Conservation (phyloP, 2,113 vertebrate species). For the Labeo catla region DNA sequence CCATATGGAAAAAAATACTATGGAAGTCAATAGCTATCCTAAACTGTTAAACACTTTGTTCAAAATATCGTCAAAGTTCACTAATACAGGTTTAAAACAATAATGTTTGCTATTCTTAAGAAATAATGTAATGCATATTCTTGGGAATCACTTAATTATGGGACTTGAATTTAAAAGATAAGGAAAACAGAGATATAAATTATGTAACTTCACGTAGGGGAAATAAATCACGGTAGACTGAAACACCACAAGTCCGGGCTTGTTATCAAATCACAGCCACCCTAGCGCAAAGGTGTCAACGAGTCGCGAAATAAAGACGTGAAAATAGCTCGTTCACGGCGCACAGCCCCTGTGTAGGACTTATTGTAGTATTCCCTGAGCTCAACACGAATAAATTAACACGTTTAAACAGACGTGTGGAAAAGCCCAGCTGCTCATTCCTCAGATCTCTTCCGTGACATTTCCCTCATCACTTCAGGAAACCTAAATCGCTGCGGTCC, state of each 20-base stretch:
- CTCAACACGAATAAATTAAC: slow-evolving; percentile 25
- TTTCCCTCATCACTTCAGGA: background rate
- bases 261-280: background rate
- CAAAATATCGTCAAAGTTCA: background rate
- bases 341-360: background rate
- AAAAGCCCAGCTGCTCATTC: slow-evolving; percentile 7
- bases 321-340: background rate
- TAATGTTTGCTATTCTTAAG: too few relatives aligned
- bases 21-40: too few relatives aligned
- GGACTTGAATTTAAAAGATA: background rate
- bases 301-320: background rate
- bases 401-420: background rate
- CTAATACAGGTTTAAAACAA: background rate
- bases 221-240: background rate
- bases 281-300: background rate
- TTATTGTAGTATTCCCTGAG: background rate
- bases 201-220: background rate
- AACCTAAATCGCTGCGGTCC: background rate
- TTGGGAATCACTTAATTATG: too few relatives aligned
- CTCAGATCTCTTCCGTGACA: background rate
- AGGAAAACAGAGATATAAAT: background rate
- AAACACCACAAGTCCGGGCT: background rate
- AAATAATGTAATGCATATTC: too few relatives aligned
- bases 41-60: too few relatives aligned
- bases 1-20: too few relatives aligned